phyloP scores from a whole-genome alignment of 1,140 invertebrate species.

The Doryteuthis pealeii region DNA sequence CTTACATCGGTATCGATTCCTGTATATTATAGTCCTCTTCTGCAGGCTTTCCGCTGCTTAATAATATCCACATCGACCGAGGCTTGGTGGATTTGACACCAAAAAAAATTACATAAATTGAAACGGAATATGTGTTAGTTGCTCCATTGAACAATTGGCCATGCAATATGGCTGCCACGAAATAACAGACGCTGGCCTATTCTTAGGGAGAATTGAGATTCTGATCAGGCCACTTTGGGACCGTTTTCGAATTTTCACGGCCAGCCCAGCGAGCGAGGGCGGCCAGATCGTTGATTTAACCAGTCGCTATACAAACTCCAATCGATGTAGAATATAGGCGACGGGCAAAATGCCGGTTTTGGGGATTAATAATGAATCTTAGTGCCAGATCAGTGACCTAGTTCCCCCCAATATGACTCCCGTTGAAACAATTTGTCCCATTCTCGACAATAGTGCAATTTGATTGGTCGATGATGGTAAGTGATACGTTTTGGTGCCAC shows the following conservation, averaged over 20 bases:
- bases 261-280: background rate
- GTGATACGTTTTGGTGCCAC: constrained; percentile 26
- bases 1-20: background rate
- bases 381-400: constrained; percentile 1
- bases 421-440: constrained; percentile 43
- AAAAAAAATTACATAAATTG: constrained; percentile 6
- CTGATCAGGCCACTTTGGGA: constrained; percentile 10
- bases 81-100: background rate
- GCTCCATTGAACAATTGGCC: constrained; percentile 14
- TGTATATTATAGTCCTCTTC: background rate
- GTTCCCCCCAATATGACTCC: constrained; percentile 21
- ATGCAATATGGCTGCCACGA: constrained; percentile 46
- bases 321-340: background rate
- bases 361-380: background rate
- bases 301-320: background rate
- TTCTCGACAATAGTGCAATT: constrained; percentile 31
- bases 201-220: constrained; percentile 43
- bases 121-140: constrained; percentile 7
- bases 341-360: too few species aligned
- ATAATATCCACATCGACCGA: background rate
- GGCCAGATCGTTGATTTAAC: too few species aligned
- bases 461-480: constrained; percentile 45
- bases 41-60: background rate
- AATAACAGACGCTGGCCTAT: constrained; percentile 39
- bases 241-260: constrained; percentile 15